Evolutionary conservation across 1,140 invertebrate species (phyloP).

Genomic region (Episyrphus balteatus): DNA sequence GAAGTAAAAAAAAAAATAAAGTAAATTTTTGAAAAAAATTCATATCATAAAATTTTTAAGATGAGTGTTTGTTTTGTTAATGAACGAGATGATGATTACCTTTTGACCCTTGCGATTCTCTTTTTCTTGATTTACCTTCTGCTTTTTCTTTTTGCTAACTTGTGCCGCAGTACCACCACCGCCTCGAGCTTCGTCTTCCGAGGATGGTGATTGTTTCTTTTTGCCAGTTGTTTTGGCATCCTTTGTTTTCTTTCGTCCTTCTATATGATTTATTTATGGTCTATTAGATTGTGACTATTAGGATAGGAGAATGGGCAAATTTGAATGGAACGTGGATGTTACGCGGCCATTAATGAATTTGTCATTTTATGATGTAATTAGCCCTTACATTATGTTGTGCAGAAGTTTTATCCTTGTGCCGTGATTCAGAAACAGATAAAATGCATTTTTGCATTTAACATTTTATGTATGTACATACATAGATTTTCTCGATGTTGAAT

Average conservation of each 20-base stretch:
- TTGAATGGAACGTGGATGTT: no score
- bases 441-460: no score
- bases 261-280: constrained; percentile 35
- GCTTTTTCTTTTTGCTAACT: constrained; percentile 38
- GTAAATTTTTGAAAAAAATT: constrained; percentile 9
- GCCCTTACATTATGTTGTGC: no score
- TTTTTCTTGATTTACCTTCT: constrained; percentile 39
- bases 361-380: no score
- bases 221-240: constrained; percentile 37
- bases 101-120: constrained; percentile 37
- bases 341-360: no score
- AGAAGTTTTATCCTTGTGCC: no score
- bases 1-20: constrained; percentile 7
- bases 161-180: constrained; percentile 15
- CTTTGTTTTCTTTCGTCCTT: constrained; percentile 46
- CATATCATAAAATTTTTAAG: background rate
- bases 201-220: constrained; percentile 29
- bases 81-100: constrained; percentile 31
- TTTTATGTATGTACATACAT: no score
- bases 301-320: no score
- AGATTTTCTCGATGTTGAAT: no score
- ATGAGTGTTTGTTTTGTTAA: background rate
- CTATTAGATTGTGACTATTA: background rate
- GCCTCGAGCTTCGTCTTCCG: constrained; percentile 28
- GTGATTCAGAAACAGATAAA: no score